Evolutionary conservation across 2,888 invertebrate genomes (phyloP), one percentile per base, ranked within the genome.

Genomic region (Polydrusus cervinus): DNA sequence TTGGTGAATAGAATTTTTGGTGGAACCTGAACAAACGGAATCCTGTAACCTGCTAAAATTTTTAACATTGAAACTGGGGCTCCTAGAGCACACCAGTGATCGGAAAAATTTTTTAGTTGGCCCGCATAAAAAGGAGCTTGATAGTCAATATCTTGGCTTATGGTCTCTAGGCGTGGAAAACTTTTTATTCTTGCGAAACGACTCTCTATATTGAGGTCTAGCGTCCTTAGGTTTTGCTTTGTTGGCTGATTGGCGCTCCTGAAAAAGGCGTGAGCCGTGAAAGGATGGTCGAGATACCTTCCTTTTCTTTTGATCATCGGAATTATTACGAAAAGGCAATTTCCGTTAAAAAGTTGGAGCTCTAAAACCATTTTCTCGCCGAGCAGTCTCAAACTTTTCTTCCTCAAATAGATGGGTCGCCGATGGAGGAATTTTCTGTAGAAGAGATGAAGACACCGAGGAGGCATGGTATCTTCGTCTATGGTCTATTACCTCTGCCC

Each of bases 361-460:
- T 61, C n/a, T 43, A 25, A 61, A 43, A 61, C 61, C 61, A 61
- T 16, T 40, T 30, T 61, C 61, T 61, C 61, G 30, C 18, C 61
- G 30, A n/a, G 18, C 30, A 61, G 43, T 34, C 43, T 61, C 61
- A 61, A 65, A 43, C 43, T 47, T 47, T 20, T 65, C 47, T 18
- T 65, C 65, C 10, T 65, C 45, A 65, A 65, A 65, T 30, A 65
- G 18, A 47, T 65, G 65, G 14, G 65, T 65, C 30, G 65, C 43
- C 8, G 62, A 45, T 14, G 65, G 65, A 18, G 47, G 18, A 45
- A 65, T 45, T 30, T 65, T 65, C 20, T 65, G 43, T n/a, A 43
- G 65, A 47, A 65, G 45, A 38, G 38, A 30, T 43, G 61, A 43
- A 34, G 16, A 43, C 14, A 16, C 65, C 18, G 65, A 38, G 8